Evolutionary conservation across 2,888 invertebrate species (phyloP).

Genomic region (Autographa pulchrina): DNA sequence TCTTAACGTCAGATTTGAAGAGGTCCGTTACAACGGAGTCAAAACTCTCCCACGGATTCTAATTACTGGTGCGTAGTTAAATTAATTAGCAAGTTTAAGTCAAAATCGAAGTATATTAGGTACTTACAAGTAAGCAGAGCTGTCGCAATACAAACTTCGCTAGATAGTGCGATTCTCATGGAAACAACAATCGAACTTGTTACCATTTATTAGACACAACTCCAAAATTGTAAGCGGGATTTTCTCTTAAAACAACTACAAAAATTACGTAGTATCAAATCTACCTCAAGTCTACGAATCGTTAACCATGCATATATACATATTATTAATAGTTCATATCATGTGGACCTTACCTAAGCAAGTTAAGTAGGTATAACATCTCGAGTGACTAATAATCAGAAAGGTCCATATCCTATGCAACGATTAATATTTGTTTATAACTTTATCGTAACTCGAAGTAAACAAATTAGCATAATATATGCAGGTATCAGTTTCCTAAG

Average conservation of each 20-base stretch:
- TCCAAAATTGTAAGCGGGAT: neutral
- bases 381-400: too few relatives aligned
- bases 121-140: neutral
- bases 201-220: neutral
- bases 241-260: too few relatives aligned
- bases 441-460: neutral
- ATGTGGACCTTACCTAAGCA: too few relatives aligned
- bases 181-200: neutral
- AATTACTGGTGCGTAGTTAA: neutral
- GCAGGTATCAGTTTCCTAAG: neutral
- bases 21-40: too few relatives aligned
- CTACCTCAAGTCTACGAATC: too few relatives aligned
- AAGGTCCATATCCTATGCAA: neutral
- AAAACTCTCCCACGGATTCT: too few relatives aligned
- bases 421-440: neutral
- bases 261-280: too few relatives aligned
- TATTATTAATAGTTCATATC: too few relatives aligned
- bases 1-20: too few relatives aligned
- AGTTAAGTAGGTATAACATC: too few relatives aligned
- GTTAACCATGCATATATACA: too few relatives aligned
- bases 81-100: neutral
- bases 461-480: slow-evolving; percentile 1
- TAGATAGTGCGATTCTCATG: neutral
- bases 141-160: neutral
- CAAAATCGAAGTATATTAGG: neutral